These are phyloP conservation scores for Guaruba guarouba DNA, from an alignment of 2,113 vertebrate species.

Conservation along the genomic window DNA sequence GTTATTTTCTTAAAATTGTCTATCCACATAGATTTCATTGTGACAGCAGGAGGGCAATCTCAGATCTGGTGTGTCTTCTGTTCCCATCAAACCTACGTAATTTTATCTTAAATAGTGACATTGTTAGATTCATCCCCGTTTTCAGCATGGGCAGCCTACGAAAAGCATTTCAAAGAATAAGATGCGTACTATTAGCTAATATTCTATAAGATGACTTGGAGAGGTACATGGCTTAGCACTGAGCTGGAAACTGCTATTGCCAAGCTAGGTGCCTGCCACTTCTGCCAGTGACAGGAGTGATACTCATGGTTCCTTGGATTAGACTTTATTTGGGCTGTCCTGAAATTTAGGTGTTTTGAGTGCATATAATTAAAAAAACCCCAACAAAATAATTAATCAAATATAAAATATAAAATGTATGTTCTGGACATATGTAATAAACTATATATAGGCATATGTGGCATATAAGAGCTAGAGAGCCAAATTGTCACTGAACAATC, in stretches of 20 bases:
- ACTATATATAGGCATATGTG: rapidly evolving
- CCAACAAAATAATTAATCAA: not conserved
- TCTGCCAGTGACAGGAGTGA: not conserved
- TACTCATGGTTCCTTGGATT: not conserved
- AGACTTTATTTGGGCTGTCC: not conserved
- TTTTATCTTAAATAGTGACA: not conserved
- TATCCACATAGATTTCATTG: not conserved
- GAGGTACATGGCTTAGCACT: not conserved
- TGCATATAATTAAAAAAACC: no score
- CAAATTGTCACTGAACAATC: not conserved
- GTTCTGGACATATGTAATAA: not conserved
- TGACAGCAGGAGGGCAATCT: not conserved
- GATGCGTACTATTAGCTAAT: not conserved
- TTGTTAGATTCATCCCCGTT: not conserved
- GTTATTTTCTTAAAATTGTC: not conserved
- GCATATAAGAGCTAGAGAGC: not conserved
- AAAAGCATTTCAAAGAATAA: not conserved
- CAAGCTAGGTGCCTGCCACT: not conserved
- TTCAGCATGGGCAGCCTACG: not conserved
- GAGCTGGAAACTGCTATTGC: not conserved
- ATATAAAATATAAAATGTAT: not conserved
- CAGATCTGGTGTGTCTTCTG: not conserved
- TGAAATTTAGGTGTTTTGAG: not conserved
- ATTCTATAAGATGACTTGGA: not conserved
- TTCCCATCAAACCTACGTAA: not conserved